Base-by-base conservation (phyloP, 2,797 vertebrate species). In the Dendrocincla tyrannina region DNA sequence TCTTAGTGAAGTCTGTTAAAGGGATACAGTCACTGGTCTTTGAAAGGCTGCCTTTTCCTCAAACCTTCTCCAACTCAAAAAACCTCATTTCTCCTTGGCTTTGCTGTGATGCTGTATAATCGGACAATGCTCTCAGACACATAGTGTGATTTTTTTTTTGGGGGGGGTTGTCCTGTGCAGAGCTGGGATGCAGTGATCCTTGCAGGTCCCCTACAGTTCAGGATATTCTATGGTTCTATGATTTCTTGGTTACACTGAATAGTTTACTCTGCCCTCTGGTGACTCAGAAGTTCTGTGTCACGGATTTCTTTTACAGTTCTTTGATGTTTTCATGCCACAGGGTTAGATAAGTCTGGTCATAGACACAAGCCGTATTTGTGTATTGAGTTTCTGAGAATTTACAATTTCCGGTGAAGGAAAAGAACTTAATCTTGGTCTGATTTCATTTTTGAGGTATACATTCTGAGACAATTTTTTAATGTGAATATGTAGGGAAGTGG, bases 201-300 rank as follows among this genome's bases (percentile, higher is more conserved):
- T 28, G 6, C 46, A 13, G 44, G 15, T 59, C 14, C 30, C 20
- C 77, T 77, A 30, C 39, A 41, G 23, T 11, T 41, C 46, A 72
- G 22, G 22, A 5, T 66, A 24, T 23, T 66, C 33, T 35, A 28
- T 49, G 25, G 24, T 18, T 67, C 44, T 35, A 4, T 1, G 1
- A n/a, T 69, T 85, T 93, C n/a, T 60, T 52, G 4, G 13, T 76
- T 84, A 67, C 15, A 5, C 7, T 50, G 32, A 76, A 25, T 18
- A 59, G 80, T 30, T 69, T 78, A 55, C 27, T 86, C 66, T 95
- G 96, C 94, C 83, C 64, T 82, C 90, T 91, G 53, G 78, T 83
- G 91, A 62, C 88, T 84, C 39, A 35, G 10, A 74, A 70, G 41
- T 77, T 89, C 20, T 63, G 2, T 81, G 80, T 70, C 49, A 46